Evolutionary conservation across 2,888 invertebrate species (phyloP).

Genomic region (Mystacides longicornis): DNA sequence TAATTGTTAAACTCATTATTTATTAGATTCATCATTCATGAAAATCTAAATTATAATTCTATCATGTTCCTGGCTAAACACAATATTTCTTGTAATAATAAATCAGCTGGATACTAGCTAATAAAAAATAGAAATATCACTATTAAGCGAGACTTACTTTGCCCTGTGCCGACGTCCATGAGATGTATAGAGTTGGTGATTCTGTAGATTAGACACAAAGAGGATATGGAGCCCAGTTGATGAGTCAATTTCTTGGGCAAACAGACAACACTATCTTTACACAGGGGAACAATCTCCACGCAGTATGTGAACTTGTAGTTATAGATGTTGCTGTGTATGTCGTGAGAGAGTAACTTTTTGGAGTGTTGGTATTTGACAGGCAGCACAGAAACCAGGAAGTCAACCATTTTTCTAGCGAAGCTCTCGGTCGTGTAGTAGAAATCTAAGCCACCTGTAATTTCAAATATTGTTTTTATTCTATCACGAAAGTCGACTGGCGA

Average conservation of each 20-base stretch:
- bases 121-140: too few relatives aligned
- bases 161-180: constrained; percentile 84
- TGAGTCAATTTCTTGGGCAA: constrained; percentile 79
- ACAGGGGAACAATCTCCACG: constrained; percentile 92
- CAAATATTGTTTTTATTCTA: neutral
- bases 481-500: neutral
- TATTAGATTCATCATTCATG: too few relatives aligned
- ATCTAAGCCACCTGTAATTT: constrained; percentile 77
- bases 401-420: constrained; percentile 90
- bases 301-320: constrained; percentile 95
- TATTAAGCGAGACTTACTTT: constrained; percentile 61
- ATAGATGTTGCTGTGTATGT: constrained; percentile 91
- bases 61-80: too few relatives aligned
- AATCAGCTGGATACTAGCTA: too few relatives aligned
- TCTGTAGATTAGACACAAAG: constrained; percentile 80
- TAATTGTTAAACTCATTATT: neutral
- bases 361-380: constrained; percentile 85
- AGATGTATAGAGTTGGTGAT: constrained; percentile 87
- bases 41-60: too few relatives aligned
- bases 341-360: constrained; percentile 94
- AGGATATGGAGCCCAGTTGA: constrained; percentile 79
- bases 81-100: too few relatives aligned
- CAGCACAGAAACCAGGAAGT: constrained; percentile 81
- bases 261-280: constrained; percentile 90
- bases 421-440: constrained; percentile 88